Evolutionary conservation across 2,888 invertebrate species (phyloP).

Genomic region (Limulus polyphemus): DNA sequence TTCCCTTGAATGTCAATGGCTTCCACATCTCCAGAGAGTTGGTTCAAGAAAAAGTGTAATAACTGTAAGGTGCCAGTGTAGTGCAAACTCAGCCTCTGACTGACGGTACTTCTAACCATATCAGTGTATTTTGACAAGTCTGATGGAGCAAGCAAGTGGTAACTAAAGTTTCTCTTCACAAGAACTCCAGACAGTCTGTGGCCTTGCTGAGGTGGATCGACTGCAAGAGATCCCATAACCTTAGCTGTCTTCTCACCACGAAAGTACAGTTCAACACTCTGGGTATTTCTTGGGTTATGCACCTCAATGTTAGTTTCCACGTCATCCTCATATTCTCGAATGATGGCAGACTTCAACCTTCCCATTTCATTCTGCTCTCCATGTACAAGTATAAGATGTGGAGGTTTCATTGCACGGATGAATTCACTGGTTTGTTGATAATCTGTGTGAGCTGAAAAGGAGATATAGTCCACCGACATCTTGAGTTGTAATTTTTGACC

Average conservation of each 20-base stretch:
- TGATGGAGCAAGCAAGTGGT: constrained; percentile 78
- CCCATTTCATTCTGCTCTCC: constrained; percentile 99
- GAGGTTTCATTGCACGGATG: constrained; percentile 81
- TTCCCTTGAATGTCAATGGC: constrained; percentile 48
- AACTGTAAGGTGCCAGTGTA: constrained; percentile 59
- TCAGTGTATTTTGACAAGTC: constrained; percentile 95
- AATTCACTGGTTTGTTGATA: constrained; percentile 97
- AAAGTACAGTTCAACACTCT: constrained; percentile 81
- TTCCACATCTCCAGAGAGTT: constrained; percentile 36
- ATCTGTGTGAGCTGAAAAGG: constrained; percentile 98
- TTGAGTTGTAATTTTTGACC: constrained; percentile 92
- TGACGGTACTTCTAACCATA: constrained; percentile 80
- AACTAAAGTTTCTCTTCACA: constrained; percentile 95
- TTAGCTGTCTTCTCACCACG: constrained; percentile 97
- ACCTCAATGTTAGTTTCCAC: constrained; percentile 61
- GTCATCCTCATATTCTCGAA: constrained; percentile 83
- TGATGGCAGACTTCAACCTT: constrained; percentile 81
- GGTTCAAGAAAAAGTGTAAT: constrained; percentile 32
- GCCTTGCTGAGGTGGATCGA: constrained; percentile 63
- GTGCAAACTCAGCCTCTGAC: constrained; percentile 80
- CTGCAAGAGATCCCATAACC: constrained; percentile 85
- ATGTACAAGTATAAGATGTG: constrained; percentile 92
- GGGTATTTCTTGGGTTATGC: constrained; percentile 93
- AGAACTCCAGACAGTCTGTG: constrained; percentile 76
- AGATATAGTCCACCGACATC: constrained; percentile 98